phyloP scores from a whole-genome alignment of 2,113 vertebrate genomes.

The Ellobius talpinus region DNA sequence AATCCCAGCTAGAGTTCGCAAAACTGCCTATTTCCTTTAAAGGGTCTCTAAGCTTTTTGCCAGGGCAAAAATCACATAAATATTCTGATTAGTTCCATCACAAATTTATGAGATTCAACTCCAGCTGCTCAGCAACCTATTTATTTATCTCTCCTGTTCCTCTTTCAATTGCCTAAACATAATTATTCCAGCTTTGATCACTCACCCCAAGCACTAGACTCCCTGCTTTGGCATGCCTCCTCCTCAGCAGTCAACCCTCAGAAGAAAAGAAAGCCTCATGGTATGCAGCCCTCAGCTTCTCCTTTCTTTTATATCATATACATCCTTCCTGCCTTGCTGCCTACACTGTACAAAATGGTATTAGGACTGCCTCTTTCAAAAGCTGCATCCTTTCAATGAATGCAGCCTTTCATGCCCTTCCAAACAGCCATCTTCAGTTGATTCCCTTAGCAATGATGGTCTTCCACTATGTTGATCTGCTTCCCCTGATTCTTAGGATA shows the following conservation, averaged over 20 bases:
- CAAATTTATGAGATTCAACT: conserved; percentile 46
- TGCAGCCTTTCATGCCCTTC: background rate
- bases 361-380: background rate
- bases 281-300: background rate
- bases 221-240: background rate
- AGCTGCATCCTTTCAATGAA: background rate
- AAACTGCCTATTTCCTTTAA: conserved; percentile 50
- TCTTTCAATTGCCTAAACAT: background rate
- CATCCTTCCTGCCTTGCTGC: background rate
- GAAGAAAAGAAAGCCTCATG: background rate
- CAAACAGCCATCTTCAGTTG: background rate
- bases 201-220: background rate
- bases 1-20: background rate
- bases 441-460: background rate
- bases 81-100: conserved; percentile 30
- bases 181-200: background rate
- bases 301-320: background rate
- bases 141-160: conserved; percentile 11
- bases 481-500: background rate
- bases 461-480: background rate
- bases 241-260: background rate
- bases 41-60: background rate
- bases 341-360: background rate
- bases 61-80: conserved; percentile 33
- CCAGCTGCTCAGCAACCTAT: conserved; percentile 23